Evolutionary conservation across 2,797 vertebrate genomes (phyloP).

Genomic region (Characodon lateralis): DNA sequence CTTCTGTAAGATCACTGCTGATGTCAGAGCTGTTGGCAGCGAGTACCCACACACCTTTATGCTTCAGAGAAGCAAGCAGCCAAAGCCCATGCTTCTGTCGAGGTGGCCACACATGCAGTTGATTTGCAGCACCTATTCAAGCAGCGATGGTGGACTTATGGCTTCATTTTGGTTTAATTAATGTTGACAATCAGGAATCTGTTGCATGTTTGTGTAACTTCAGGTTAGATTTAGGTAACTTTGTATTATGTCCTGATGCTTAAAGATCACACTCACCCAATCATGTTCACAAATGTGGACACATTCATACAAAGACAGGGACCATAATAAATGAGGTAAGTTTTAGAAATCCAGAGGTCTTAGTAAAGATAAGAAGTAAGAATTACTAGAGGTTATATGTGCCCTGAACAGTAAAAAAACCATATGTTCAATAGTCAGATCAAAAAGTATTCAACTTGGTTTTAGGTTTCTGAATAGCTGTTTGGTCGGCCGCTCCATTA

Average conservation of each 20-base stretch:
- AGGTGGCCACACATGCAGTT: not conserved
- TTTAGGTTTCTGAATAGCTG: not conserved
- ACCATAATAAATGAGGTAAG: no score
- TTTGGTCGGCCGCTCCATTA: conserved; percentile 27
- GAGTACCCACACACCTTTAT: not conserved
- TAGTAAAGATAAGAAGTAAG: no score
- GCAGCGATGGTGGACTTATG: not conserved
- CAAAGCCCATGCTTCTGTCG: not conserved
- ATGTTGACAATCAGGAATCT: not conserved
- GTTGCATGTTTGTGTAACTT: no score
- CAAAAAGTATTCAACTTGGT: not conserved
- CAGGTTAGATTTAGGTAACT: no score
- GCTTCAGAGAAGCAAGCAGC: no score
- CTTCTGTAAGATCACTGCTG: not conserved
- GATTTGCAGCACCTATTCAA: not conserved
- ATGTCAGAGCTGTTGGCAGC: not conserved
- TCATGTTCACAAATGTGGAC: not conserved
- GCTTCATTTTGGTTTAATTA: not conserved
- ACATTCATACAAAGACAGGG: no score
- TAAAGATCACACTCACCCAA: no score
- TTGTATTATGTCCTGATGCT: no score
- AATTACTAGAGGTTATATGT: no score
- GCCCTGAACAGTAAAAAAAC: no score
- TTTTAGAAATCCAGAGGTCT: no score
- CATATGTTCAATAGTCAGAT: not conserved